Base-by-base conservation (phyloP, 1,140 invertebrate genomes). In the Penaeus vannamei region DNA sequence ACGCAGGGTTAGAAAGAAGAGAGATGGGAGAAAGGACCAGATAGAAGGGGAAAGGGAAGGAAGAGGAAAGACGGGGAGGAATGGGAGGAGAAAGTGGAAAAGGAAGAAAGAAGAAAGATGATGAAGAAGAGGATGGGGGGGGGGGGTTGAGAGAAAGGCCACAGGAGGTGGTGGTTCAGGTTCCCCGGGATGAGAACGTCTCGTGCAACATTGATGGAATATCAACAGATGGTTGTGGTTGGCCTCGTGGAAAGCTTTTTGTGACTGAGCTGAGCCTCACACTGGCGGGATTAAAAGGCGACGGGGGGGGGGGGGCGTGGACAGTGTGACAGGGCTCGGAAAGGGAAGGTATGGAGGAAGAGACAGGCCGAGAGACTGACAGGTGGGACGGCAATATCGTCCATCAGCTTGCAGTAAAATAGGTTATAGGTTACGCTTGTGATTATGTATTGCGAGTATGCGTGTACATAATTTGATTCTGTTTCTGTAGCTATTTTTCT, bases 211-310 rank as follows among this genome's bases (percentile, higher is more conserved):
- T 69, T 69, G n/a, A 69, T 69, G 66, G n/a, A 69, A 69, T 26
- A 69, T 69, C 66, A 69, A 69, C 66, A 69, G 66, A 60, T 61
- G 59, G 32, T 82, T 53, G 53, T 32, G 81, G 32, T 36, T 29
- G 32, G 81, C 17, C 22, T 22, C 3, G 61, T 61, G 53, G 59
- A 84, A 26, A 84, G 62, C 53, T 61, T 12, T 82, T 59, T 59
- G 59, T 53, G 5, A 26, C 59, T n/a, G 42, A 10, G 29, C 19
- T 61, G 29, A 82, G n/a, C 22, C 80, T 53, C 42, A 36, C 22
- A n/a, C 10, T 20, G 17, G 53, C 22, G 81, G 29, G 81, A 83
- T n/a, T 59, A 60, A 59, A 59, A 59, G 60, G 81, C 46, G 53
- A 61, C 42, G 60, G 23, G 14, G 53, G 26, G 42, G 60, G 14